Conservation (phyloP, 2,888 invertebrate genomes). For the Phyto melanocephala region DNA sequence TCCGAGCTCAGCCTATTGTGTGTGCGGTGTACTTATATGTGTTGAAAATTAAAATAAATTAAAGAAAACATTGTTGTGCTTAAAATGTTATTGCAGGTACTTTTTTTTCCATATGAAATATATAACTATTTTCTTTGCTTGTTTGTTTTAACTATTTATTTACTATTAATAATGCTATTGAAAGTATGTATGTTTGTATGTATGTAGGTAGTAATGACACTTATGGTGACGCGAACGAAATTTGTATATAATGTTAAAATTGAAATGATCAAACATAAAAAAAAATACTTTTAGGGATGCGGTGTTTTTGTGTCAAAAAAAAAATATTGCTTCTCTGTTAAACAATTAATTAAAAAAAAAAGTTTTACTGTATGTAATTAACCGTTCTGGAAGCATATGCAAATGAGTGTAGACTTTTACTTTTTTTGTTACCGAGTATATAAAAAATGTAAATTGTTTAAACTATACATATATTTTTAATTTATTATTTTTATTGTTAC, state of each 20-base stretch:
- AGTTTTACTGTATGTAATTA: neutral
- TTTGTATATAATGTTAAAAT: neutral
- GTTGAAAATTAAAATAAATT: slow-evolving; percentile 58
- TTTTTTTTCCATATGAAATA: slow-evolving; percentile 66
- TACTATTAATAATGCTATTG: slow-evolving; percentile 53
- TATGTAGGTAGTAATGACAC: slow-evolving; percentile 66
- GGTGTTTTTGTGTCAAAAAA: neutral
- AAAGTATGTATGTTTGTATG: slow-evolving; percentile 40
- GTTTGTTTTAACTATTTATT: slow-evolving; percentile 44
- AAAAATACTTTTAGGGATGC: slow-evolving; percentile 47
- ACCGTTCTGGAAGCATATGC: too few species aligned
- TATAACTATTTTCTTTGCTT: slow-evolving; percentile 47
- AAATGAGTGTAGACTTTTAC: too few species aligned
- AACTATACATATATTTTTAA: neutral
- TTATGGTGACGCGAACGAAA: slow-evolving; percentile 61
- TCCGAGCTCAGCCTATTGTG: slow-evolving; percentile 41
- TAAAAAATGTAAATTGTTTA: too few species aligned
- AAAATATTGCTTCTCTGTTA: neutral
- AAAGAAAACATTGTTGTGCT: slow-evolving; percentile 70
- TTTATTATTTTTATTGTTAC: slow-evolving; percentile 17
- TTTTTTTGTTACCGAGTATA: too few species aligned
- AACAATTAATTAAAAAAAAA: neutral
- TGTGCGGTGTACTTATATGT: neutral
- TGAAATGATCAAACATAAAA: neutral
- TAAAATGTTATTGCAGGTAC: slow-evolving; percentile 77